Evolutionary conservation across 2,113 vertebrate species (phyloP), one percentile per base, ranked within the genome.

Genomic region (Chaetorhynchus papuensis): DNA sequence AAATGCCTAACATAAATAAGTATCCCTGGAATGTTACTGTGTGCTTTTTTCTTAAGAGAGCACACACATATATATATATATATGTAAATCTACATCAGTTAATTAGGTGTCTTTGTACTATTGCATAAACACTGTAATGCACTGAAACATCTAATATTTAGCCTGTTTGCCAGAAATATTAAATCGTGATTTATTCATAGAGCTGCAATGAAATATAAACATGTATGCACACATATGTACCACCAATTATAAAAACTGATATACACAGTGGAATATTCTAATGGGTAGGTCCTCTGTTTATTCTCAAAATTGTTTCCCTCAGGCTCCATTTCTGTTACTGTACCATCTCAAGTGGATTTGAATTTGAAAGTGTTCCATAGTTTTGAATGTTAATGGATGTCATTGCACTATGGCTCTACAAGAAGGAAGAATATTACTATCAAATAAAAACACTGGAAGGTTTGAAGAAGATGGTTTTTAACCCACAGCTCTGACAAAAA

Each of bases 361-460:
- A 83, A 96, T 95, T 97, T 91, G 78, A 94, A 97, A 96, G 74
- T 54, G 14, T 95, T 96, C 94, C 88, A n/a, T 82, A 64, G 50
- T 94, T 97, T 83, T 97, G 88, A 94, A 93, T 97, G 90, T 96
- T 97, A 96, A 94, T 94, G 50, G 76, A 78, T 97, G 89, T 96
- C 86, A 93, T 47, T 91, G 89, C 95, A 84, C 65, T 94, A 52
- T 96, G 78, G 64, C 56, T 97, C 35, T 93, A 88, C 91, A 71
- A 74, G 72, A 93, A 95, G 33, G 45, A 90, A 93, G 50, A 66
- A 72, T 89, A 72, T 94, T 76, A 77, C 22, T 84, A 95, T 91
- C 64, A 95, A 96, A 94, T 52, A 39, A 87, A 97, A 97, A 60
- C 50, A 33, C 63, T 80, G 35, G 53, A 91, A 89, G 49, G 89